phyloP scores from a whole-genome alignment of 23 tunicate species.

The Pegea sp. region DNA sequence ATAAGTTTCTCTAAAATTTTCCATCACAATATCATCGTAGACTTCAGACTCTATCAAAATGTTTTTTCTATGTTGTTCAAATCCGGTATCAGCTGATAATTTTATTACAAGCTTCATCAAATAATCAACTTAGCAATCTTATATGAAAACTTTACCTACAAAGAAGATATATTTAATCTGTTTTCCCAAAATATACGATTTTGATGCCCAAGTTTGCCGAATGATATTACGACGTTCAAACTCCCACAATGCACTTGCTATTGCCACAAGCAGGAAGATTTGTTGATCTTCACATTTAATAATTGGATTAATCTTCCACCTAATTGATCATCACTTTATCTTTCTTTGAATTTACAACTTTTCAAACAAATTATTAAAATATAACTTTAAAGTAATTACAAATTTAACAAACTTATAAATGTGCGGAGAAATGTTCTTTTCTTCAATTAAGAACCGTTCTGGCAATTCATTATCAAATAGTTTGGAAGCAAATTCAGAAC shows the following conservation, averaged over 20 bases:
- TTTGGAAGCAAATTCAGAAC: no score
- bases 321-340: no score
- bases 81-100: no score
- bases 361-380: no score
- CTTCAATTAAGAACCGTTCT: no score
- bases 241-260: constrained; percentile 84
- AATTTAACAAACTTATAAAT: no score
- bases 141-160: constrained; percentile 20
- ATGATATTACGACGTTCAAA: constrained; percentile 56
- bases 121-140: neutral
- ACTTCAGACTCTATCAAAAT: constrained; percentile 24
- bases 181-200: neutral
- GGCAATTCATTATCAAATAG: no score
- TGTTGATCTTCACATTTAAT: constrained; percentile 2
- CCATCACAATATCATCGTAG: constrained; percentile 44
- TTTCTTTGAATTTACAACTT: no score
- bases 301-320: no score
- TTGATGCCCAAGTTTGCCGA: constrained; percentile 78
- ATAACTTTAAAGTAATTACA: no score
- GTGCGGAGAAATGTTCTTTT: no score
- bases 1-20: constrained; percentile 66
- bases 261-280: constrained; percentile 39
- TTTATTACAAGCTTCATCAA: neutral
- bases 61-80: no score
- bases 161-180: constrained; percentile 47